These are phyloP conservation scores for Nomada fucata DNA, from an alignment of 2,888 invertebrate genomes.

Conservation along the genomic window DNA sequence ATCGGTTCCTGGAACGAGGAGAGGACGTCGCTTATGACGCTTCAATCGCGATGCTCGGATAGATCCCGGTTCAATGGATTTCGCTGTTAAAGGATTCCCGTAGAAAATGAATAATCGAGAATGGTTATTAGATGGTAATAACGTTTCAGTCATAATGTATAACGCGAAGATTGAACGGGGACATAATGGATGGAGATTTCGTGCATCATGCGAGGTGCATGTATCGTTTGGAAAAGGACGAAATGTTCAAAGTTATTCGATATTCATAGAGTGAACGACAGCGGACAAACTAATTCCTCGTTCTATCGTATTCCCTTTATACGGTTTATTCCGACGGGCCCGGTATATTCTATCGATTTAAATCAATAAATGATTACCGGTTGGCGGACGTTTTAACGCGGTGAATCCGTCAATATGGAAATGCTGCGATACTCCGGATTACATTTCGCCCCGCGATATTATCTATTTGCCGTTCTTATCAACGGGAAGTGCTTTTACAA, in stretches of 20 bases:
- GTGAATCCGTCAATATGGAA: conserved; percentile 56
- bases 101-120: conserved; percentile 39
- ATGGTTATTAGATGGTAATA: conserved; percentile 31
- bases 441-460: not conserved
- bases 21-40: conserved; percentile 48
- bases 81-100: conserved; percentile 36
- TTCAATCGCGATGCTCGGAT: conserved; percentile 32
- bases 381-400: conserved; percentile 15
- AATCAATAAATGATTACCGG: conserved; percentile 48
- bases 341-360: conserved; percentile 65
- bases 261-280: conserved; percentile 30
- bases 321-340: conserved; percentile 38
- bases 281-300: conserved; percentile 30
- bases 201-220: not conserved
- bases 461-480: conserved; percentile 1
- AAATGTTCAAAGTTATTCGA: conserved; percentile 24
- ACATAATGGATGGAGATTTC: not conserved
- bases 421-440: conserved; percentile 23
- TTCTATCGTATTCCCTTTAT: conserved; percentile 9
- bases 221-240: not conserved
- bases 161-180: not conserved
- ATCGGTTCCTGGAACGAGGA: conserved; percentile 28
- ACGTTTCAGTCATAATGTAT: conserved; percentile 2
- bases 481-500: not conserved
- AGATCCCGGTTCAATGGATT: conserved; percentile 26